Base-by-base conservation (phyloP, 2,888 invertebrate species). In the Hydrotaea cyrtoneurina region DNA sequence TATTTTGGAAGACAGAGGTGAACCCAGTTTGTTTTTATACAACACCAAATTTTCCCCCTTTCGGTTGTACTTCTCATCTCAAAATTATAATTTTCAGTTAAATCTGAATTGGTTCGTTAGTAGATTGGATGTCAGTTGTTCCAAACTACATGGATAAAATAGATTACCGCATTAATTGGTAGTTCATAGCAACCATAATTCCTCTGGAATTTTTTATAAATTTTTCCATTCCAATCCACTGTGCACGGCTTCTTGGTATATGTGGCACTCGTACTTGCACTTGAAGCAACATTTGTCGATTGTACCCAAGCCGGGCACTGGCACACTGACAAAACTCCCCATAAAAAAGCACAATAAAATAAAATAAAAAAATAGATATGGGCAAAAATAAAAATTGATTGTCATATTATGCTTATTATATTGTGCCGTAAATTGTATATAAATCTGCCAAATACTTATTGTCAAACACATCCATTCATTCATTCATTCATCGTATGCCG, bases 391-490 rank as follows among this genome's bases (percentile, higher is more conserved):
- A 53, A 83, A 80, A 81, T 78, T 81, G 78, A 78, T 76, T 82
- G 78, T 73, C 78, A 79, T 79, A 85, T 81, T 81, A 81, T 85
- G 78, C 78, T 85, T 81, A 81, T 85, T 84, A 84, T 62, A 71
- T 74, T 77, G 57, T 75, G 57, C 50, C 53, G 53, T 76, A 78
- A 84, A 76, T 81, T 81, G 76, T 73, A 55, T 21, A 76, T 73
- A 79, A 79, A 81, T 79, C 53, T 82, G 78, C 21, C 72, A 79
- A 73, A 79, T 69, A 69, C 75, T 74, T 78, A 46, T 64, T 81
- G 76, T 79, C 53, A 69, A 53, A 78, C 15, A 73, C 21, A 64
- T 46, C 69, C 26, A 39, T 64, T 39, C 36, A 64, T 21, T 13
- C 23, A 23, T 59, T 19, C 19, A 59, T 26, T 15, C 26, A 26